A percentile compares a stretch with the other conserved stretches of the same genome.
Evolutionary conservation across 2,113 vertebrate species (phyloP).

Genomic region (Passer montanus): DNA sequence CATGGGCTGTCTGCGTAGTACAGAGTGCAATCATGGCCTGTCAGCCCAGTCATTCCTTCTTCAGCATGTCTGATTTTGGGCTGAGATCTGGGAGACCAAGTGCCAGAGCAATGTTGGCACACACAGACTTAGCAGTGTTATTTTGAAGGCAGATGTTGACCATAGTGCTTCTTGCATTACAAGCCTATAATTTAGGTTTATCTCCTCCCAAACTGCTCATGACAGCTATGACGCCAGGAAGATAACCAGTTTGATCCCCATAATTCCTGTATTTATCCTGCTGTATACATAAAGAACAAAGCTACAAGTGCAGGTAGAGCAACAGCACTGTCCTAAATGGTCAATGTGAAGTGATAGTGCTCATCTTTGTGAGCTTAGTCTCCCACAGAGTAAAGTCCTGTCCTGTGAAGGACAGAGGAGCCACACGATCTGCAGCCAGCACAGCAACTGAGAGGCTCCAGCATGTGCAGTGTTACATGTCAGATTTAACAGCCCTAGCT

Average conservation of each 20-base stretch:
- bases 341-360: accelerated
- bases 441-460: background rate
- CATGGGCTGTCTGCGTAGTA: accelerated
- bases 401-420: background rate
- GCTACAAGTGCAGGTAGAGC: background rate
- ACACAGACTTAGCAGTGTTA: background rate
- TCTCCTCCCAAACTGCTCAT: background rate
- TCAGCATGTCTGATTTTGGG: background rate
- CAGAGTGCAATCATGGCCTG: accelerated
- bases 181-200: background rate
- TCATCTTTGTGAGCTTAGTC: background rate
- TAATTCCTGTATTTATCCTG: background rate
- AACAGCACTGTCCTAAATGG: background rate
- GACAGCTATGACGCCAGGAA: background rate
- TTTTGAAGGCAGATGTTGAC: background rate
- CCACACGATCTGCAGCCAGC: background rate
- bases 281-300: background rate
- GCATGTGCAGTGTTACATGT: accelerated
- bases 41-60: background rate
- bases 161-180: background rate
- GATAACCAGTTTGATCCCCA: background rate
- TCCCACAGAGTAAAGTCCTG: background rate
- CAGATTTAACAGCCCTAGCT: background rate
- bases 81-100: background rate
- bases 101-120: background rate